Conservation (phyloP, 2,797 vertebrate species). For the Sylvilagus floridanus region DNA sequence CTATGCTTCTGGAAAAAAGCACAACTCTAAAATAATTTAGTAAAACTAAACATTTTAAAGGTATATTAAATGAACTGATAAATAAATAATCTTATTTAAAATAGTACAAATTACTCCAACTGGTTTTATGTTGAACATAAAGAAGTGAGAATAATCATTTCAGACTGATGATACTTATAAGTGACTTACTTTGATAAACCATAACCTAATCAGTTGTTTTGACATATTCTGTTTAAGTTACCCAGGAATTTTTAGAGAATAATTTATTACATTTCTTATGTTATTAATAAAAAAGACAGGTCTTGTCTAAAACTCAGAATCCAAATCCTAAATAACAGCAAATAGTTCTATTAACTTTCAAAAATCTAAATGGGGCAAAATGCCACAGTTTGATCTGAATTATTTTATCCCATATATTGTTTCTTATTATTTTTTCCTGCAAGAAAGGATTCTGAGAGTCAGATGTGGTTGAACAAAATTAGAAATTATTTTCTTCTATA, state of each 20-base stretch:
- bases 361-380: neutral
- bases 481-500: neutral
- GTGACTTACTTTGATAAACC: neutral
- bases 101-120: neutral
- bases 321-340: neutral
- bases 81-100: neutral
- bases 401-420: neutral
- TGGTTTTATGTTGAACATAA: neutral
- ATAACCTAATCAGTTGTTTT: neutral
- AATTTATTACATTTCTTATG: neutral
- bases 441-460: neutral
- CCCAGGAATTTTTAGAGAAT: no score
- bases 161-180: neutral
- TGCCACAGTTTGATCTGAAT: neutral
- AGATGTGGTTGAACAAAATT: neutral
- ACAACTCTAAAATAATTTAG: neutral
- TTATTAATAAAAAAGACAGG: neutral
- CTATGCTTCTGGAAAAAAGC: neutral
- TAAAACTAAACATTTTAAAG: neutral
- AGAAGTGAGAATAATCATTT: neutral
- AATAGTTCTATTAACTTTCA: neutral
- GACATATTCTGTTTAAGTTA: neutral
- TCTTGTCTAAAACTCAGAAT: neutral
- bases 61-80: neutral
- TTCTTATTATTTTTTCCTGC: neutral